Base-by-base conservation (phyloP, 2,113 vertebrate genomes). In the Thunnus thynnus region DNA sequence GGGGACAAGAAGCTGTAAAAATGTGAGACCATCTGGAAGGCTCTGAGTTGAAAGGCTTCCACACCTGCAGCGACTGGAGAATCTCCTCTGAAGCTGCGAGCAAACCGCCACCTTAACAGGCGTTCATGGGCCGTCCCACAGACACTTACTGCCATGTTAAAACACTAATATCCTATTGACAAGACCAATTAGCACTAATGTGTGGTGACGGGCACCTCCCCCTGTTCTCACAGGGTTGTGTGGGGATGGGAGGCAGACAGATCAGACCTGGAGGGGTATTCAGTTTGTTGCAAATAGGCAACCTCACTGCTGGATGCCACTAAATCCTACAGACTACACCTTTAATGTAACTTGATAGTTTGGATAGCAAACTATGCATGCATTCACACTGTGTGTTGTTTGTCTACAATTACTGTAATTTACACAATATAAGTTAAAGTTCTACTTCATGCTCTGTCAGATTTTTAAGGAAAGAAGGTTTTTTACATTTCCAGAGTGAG, bases 141-240 rank as follows among this genome's bases (percentile, higher is more conserved):
- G 78, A 88, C 89, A 82, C 78, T 78, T 79, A 81, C 54, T 47
- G 50, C 67, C 64, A 52, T 11, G 66, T 91, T 90, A 88, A 86
- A 91, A 85, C 72, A 57, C 82, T 88, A 73, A 85, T 90, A 87
- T 83, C 85, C 83, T 71, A 85, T 68, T 87, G 84, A 88, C 77
- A 78, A 79, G 88, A 72, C 82, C 85, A 93, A 91, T 94, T 94
- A 92, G 84, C 91, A 86, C 88, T 78, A 80, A 89, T 88, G 91
- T 91, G 92, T 91, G 71, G 78, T 47, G 47, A 55, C 60, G 5
- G 58, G 54, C 78, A 17, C 77, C 83, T 80, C 80, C 74, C 56
- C 55, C 86, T 55, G 82, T 90, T 91, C 88, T 91, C 91, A 89
- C 81, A 78, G 66, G 36, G 27, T 22, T 62, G 22, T 50, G 25